Evolutionary conservation across 1,140 invertebrate genomes (phyloP).

Genomic region (Pseudomyrmex gracilis): DNA sequence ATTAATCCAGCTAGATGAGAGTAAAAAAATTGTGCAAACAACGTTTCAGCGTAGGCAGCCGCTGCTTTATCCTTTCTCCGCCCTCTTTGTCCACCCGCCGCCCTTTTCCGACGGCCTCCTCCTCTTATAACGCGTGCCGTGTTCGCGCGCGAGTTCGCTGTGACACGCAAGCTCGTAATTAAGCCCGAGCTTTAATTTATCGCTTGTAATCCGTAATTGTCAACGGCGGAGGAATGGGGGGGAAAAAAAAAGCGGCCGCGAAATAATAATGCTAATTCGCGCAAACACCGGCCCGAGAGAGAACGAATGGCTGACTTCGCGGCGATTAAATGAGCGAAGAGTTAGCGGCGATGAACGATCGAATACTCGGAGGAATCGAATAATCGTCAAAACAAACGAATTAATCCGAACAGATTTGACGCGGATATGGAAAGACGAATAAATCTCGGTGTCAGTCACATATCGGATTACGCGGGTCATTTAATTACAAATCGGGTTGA

Average conservation of each 20-base stretch:
- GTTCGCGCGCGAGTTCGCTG: conserved; percentile 38
- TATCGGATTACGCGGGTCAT: not conserved
- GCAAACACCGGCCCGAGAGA: conserved; percentile 4
- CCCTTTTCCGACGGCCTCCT: conserved; percentile 3
- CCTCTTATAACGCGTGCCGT: conserved; percentile 42
- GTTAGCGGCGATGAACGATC: conserved; percentile 15
- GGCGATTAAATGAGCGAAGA: conserved; percentile 35
- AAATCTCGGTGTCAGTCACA: conserved; percentile 15
- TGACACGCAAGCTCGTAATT: conserved; percentile 61
- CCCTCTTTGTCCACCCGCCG: not conserved
- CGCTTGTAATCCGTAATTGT: conserved; percentile 51
- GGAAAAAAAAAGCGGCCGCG: not conserved
- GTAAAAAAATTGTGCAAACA: conserved; percentile 65
- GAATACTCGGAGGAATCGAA: not conserved
- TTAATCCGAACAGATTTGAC: conserved; percentile 14
- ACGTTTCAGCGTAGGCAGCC: conserved; percentile 55
- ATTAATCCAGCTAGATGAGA: conserved; percentile 69
- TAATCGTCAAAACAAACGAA: conserved; percentile 27
- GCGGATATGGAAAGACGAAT: conserved; percentile 11
- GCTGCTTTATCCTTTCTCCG: conserved; percentile 52
- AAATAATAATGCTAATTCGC: conserved; percentile 59
- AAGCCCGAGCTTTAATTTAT: conserved; percentile 55
- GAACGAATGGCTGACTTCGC: not conserved
- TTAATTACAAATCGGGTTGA: not conserved
- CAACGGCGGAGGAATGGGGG: conserved; percentile 18